phyloP scores from a whole-genome alignment of 1,140 invertebrate species.

The Vanessa tameamea region DNA sequence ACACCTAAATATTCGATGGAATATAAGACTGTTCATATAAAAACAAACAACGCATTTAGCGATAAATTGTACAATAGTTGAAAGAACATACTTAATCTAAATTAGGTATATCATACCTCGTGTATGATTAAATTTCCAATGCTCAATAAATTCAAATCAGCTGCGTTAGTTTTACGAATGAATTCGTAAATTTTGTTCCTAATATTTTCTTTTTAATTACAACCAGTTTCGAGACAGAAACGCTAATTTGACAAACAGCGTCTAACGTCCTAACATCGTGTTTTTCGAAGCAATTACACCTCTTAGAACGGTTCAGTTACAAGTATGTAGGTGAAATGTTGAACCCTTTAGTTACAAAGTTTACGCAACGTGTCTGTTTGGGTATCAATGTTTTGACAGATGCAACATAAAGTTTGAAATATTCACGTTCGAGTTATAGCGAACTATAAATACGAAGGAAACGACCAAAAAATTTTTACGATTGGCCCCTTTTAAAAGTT shows the following conservation, averaged over 20 bases:
- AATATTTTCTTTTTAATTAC: conserved; percentile 51
- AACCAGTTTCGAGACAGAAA: conserved; percentile 39
- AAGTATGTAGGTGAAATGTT: conserved; percentile 56
- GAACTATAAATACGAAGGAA: conserved; percentile 45
- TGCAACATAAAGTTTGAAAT: conserved; percentile 59
- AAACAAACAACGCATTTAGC: too few relatives aligned
- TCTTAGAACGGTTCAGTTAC: conserved; percentile 57
- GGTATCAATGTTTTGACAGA: conserved; percentile 64
- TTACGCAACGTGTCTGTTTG: conserved; percentile 57
- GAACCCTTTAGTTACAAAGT: conserved; percentile 44
- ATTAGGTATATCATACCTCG: too few relatives aligned
- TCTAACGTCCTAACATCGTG: conserved; percentile 42
- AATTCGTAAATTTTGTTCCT: conserved; percentile 27
- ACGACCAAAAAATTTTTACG: conserved; percentile 43
- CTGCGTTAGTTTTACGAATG: conserved; percentile 42
- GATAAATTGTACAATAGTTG: too few relatives aligned
- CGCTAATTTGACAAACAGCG: conserved; percentile 48
- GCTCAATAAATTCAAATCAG: conserved; percentile 19
- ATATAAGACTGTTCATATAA: too few relatives aligned
- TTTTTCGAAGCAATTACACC: conserved; percentile 70
- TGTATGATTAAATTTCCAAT: too few relatives aligned
- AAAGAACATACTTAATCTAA: too few relatives aligned
- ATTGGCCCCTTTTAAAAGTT: conserved; percentile 28
- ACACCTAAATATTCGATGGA: too few relatives aligned
- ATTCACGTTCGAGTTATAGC: conserved; percentile 57